phyloP scores from a whole-genome alignment of 2,888 invertebrate species.

The Xanthia togata region DNA sequence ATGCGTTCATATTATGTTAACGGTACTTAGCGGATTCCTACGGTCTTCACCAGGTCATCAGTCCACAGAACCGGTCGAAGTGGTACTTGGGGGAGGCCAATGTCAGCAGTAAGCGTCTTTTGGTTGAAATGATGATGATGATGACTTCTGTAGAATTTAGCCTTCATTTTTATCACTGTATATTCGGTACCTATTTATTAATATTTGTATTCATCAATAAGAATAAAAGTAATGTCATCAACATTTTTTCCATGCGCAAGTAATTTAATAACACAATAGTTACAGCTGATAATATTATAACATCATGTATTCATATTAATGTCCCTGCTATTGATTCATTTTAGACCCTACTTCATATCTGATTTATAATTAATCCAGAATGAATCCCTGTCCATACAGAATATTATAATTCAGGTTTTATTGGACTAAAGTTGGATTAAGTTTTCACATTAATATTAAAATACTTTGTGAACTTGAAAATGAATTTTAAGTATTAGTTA shows the following conservation, averaged over 20 bases:
- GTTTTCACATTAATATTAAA: conserved; percentile 31
- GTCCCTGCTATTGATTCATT: conserved; percentile 14
- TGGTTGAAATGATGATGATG: too few species aligned
- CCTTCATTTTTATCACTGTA: not conserved
- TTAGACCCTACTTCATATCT: conserved; percentile 1
- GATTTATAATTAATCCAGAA: conserved; percentile 7
- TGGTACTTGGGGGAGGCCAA: too few species aligned
- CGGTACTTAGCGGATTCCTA: too few species aligned
- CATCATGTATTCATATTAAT: not conserved
- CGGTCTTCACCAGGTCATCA: too few species aligned
- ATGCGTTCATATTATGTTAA: not conserved
- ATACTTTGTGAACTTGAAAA: conserved; percentile 21
- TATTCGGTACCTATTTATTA: not conserved
- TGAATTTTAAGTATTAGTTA: conserved; percentile 24
- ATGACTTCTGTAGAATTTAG: not conserved
- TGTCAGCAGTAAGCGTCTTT: too few species aligned
- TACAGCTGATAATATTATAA: not conserved
- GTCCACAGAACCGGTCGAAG: too few species aligned
- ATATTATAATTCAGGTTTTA: conserved; percentile 25
- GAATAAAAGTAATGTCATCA: not conserved
- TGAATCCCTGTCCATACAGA: conserved; percentile 11
- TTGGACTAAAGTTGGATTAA: conserved; percentile 21
- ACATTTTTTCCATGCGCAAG: conserved; percentile 7
- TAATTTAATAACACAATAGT: not conserved
- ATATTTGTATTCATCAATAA: not conserved